Percentiles rank a stretch among this genome's conserved stretches.
Evolutionary conservation across 1,140 invertebrate genomes (phyloP).

Genomic region (Apis dorsata): DNA sequence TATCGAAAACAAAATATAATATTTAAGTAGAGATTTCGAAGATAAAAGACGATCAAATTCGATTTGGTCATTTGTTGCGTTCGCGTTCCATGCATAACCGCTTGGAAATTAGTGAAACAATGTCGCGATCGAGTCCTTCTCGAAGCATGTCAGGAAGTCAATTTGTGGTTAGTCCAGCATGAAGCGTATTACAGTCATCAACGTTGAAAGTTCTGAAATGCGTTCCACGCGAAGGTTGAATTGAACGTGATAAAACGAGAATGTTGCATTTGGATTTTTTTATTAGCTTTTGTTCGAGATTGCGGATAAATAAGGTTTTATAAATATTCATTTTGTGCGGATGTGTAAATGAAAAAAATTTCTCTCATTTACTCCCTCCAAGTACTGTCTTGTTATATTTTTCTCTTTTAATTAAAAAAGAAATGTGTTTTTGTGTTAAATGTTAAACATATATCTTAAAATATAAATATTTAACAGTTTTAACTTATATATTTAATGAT

Average conservation of each 20-base stretch:
- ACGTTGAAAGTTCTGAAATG: conserved; percentile 42
- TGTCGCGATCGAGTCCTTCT: conserved; percentile 39
- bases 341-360: background rate
- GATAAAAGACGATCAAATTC: background rate
- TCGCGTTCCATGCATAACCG: background rate
- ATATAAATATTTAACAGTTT: too few relatives aligned
- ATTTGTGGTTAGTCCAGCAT: conserved; percentile 43
- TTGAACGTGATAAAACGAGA: conserved; percentile 1
- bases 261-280: background rate
- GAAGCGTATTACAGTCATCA: conserved; percentile 43
- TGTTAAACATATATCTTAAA: too few relatives aligned
- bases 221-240: conserved; percentile 31
- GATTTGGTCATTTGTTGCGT: background rate
- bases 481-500: too few relatives aligned
- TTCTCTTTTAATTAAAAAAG: too few relatives aligned
- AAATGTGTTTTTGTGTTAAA: too few relatives aligned
- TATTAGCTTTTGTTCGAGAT: background rate
- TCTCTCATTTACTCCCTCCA: too few relatives aligned
- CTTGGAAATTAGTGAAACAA: conserved; percentile 39
- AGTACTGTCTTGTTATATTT: too few relatives aligned
- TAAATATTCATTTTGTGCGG: background rate
- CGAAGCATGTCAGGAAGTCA: conserved; percentile 45
- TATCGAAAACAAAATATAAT: too few relatives aligned
- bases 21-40: background rate
- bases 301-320: background rate